Evolutionary conservation across 1,140 invertebrate genomes (phyloP).

Genomic region (Eupeodes corollae): DNA sequence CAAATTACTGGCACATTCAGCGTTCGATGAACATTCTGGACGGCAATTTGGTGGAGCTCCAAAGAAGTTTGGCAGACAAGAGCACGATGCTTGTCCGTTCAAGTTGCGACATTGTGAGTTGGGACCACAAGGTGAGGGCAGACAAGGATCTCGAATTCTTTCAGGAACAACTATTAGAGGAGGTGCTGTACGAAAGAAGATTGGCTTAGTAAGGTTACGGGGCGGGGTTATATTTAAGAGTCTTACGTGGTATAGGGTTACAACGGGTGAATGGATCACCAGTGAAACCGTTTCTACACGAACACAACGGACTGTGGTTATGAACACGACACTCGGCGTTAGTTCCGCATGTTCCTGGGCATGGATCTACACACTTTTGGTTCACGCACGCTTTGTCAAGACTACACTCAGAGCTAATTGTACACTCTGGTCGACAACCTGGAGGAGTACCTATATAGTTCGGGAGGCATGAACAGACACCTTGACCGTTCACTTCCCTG

Average conservation of each 20-base stretch:
- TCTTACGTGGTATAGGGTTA: constrained; percentile 45
- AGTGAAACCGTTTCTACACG: constrained; percentile 46
- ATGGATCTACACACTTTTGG: constrained; percentile 61
- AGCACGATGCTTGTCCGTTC: constrained; percentile 35
- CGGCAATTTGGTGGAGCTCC: constrained; percentile 47
- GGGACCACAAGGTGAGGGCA: constrained; percentile 37
- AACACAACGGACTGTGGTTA: constrained; percentile 50
- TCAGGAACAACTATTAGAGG: constrained; percentile 36
- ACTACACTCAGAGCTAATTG: constrained; percentile 52
- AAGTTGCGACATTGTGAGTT: constrained; percentile 21
- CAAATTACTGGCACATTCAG: constrained; percentile 42
- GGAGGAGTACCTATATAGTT: constrained; percentile 66
- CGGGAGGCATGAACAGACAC: constrained; percentile 55
- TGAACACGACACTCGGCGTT: constrained; percentile 46
- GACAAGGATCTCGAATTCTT: constrained; percentile 42
- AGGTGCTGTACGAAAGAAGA: constrained; percentile 38
- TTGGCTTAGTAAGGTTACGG: neutral
- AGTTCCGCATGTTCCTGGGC: constrained; percentile 51
- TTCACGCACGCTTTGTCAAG: constrained; percentile 54
- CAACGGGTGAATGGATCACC: constrained; percentile 57
- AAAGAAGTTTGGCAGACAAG: constrained; percentile 40
- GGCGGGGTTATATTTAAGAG: constrained; percentile 19
- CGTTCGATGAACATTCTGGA: constrained; percentile 48
- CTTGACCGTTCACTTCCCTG: constrained; percentile 47
- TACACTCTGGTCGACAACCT: constrained; percentile 56